Conservation (phyloP, 2,888 invertebrate genomes). For the Tridacna crocea region DNA sequence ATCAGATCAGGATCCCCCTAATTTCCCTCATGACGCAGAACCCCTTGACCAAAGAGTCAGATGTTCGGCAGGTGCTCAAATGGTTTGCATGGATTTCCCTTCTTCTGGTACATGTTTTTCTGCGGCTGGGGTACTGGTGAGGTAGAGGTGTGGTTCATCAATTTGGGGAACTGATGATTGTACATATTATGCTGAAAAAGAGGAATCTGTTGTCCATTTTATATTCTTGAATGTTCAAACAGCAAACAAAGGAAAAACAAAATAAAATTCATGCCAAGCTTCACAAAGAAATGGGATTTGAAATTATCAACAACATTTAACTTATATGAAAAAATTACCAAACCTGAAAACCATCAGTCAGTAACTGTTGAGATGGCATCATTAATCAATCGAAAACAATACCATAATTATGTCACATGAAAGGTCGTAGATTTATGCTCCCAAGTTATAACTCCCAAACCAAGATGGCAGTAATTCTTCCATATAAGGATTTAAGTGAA, state of each 20-base stretch:
- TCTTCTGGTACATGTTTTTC: conserved; percentile 56
- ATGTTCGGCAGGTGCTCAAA: conserved; percentile 77
- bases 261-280: neutral
- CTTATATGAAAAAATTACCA: too few species aligned
- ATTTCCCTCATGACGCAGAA: conserved; percentile 78
- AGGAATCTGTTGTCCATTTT: conserved; percentile 49
- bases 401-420: too few species aligned
- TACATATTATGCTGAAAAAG: conserved; percentile 61
- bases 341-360: too few species aligned
- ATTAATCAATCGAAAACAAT: too few species aligned
- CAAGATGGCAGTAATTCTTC: too few species aligned
- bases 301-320: too few species aligned
- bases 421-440: too few species aligned
- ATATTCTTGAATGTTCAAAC: conserved; percentile 55
- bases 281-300: neutral
- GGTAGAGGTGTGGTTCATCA: conserved; percentile 66
- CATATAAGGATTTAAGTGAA: too few species aligned
- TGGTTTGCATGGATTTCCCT: conserved; percentile 45
- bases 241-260: conserved; percentile 39
- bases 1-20: conserved; percentile 59
- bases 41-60: conserved; percentile 82
- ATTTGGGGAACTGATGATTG: conserved; percentile 57
- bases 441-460: too few species aligned
- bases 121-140: conserved; percentile 72
- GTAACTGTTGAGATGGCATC: too few species aligned